These are phyloP conservation scores for Eudorcas thomsonii DNA, from an alignment of 2,113 vertebrate species.

Conservation along the genomic window DNA sequence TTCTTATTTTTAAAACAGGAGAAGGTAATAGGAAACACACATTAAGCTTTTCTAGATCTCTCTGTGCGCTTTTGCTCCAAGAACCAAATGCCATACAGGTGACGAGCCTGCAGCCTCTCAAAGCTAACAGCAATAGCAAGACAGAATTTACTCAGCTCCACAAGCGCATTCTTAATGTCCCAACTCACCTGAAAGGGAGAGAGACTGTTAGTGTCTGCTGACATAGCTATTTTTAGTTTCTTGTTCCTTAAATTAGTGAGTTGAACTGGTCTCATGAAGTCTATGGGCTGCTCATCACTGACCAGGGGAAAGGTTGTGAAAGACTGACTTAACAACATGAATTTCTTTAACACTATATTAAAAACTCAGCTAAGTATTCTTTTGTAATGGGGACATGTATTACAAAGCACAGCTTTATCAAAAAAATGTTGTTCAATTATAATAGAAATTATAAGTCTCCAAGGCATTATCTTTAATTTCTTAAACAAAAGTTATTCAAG, in stretches of 20 bases:
- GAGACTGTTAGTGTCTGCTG: background rate
- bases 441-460: background rate
- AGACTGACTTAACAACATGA: background rate
- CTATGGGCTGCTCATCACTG: background rate
- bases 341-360: background rate
- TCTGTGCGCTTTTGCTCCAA: background rate
- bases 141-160: background rate
- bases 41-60: background rate
- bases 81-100: background rate
- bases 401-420: background rate
- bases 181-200: background rate
- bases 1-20: background rate
- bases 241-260: background rate
- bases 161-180: background rate
- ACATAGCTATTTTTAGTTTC: background rate
- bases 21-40: background rate
- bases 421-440: background rate
- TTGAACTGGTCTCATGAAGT: background rate
- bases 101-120: background rate
- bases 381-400: background rate
- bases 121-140: background rate
- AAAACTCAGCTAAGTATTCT: background rate
- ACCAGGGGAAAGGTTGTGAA: conserved; percentile 1
- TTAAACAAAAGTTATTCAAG: background rate
- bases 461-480: conserved; percentile 3